These are phyloP conservation scores for Polyodon spathula DNA, from an alignment of 2,113 vertebrate genomes.

Conservation along the genomic window DNA sequence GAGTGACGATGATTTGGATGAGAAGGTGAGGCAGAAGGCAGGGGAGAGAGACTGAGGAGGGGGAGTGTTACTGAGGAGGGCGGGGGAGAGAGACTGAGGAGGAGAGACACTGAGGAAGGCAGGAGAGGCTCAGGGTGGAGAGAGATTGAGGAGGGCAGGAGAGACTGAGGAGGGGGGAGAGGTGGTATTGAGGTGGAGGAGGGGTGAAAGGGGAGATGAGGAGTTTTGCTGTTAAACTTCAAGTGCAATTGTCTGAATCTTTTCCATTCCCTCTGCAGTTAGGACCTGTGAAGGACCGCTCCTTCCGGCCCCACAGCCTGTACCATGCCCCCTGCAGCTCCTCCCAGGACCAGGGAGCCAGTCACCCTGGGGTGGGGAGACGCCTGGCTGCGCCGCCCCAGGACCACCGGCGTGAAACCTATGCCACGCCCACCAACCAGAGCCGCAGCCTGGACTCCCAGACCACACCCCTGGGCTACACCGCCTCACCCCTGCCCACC, in stretches of 20 bases:
- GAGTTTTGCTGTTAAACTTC: too few species aligned
- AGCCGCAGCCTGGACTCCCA: conserved; percentile 26
- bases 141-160: too few species aligned
- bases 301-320: conserved; percentile 35
- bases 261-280: conserved; percentile 27
- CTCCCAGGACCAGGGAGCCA: conserved; percentile 22
- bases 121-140: too few species aligned
- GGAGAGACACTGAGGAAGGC: too few species aligned
- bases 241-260: background rate
- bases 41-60: background rate
- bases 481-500: conserved; percentile 35
- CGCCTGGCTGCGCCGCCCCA: conserved; percentile 23
- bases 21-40: conserved; percentile 37
- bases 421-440: conserved; percentile 1
- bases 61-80: too few species aligned
- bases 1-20: conserved; percentile 55
- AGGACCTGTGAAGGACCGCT: conserved; percentile 35
- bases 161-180: too few species aligned
- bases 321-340: conserved; percentile 22
- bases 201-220: too few species aligned
- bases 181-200: too few species aligned
- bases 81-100: conserved; percentile 36
- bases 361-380: conserved; percentile 26
- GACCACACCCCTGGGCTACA: conserved; percentile 26
- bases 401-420: conserved; percentile 18